Evolutionary conservation across 2,113 vertebrate species (phyloP).

Genomic region (Perca schrenkii): DNA sequence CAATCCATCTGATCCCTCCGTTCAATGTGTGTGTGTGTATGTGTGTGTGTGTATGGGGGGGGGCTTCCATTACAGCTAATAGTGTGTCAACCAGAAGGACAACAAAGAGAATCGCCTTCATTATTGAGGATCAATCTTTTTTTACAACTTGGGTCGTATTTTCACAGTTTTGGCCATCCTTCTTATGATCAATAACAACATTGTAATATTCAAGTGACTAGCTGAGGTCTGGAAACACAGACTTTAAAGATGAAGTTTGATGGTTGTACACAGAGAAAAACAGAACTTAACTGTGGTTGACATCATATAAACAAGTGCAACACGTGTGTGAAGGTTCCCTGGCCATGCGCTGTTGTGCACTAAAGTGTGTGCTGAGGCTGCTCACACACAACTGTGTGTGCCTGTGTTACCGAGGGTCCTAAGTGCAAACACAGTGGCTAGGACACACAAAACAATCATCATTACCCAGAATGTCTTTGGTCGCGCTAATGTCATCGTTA

Average conservation of each 20-base stretch:
- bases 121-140: not conserved
- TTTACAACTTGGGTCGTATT: conserved; percentile 30
- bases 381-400: not conserved
- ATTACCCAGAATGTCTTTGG: not conserved
- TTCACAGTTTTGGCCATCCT: not conserved
- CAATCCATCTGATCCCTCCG: not conserved
- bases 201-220: not conserved
- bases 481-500: no score
- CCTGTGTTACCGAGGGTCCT: not conserved
- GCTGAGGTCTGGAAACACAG: conserved; percentile 10
- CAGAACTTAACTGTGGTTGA: not conserved
- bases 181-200: not conserved
- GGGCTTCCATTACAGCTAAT: not conserved
- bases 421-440: not conserved
- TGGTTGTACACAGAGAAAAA: not conserved
- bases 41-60: no score
- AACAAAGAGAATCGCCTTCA: not conserved
- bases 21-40: no score
- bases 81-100: conserved; percentile 13
- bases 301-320: not conserved
- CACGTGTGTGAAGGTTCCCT: not conserved
- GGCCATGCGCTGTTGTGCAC: not conserved
- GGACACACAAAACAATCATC: no score
- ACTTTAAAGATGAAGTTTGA: not conserved
- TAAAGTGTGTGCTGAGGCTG: not conserved